Percentiles rank a stretch among this genome's conserved stretches.
phyloP scores from a whole-genome alignment of 2,888 invertebrate species.

The Steinernema scapterisci region DNA sequence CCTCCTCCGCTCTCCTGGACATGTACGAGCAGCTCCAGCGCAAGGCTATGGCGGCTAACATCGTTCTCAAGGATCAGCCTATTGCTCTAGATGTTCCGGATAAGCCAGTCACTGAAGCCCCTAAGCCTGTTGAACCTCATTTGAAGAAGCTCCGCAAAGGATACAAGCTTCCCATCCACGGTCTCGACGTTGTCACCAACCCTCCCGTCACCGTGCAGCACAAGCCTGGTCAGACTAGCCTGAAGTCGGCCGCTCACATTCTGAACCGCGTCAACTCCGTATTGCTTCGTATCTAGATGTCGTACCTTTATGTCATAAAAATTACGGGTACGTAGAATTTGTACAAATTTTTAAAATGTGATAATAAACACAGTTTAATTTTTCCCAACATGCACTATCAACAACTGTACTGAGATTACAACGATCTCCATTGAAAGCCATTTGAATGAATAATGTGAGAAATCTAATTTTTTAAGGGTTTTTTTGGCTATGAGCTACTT shows the following conservation, averaged over 20 bases:
- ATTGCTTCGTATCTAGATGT: conserved; percentile 2
- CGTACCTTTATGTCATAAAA: background rate
- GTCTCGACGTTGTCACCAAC: conserved; percentile 1
- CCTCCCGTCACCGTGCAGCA: conserved; percentile 1
- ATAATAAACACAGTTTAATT: too few relatives aligned
- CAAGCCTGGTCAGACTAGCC: background rate
- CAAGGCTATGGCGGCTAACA: background rate
- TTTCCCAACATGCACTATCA: too few relatives aligned
- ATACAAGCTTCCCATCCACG: conserved; percentile 24
- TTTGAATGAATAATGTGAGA: too few relatives aligned
- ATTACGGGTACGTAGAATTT: background rate
- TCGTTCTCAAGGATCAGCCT: background rate
- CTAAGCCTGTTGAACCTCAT: background rate
- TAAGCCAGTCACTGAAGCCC: background rate
- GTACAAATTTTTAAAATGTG: too few relatives aligned
- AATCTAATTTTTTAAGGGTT: too few relatives aligned
- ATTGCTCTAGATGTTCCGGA: background rate
- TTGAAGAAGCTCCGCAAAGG: conserved; percentile 1
- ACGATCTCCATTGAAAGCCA: too few relatives aligned
- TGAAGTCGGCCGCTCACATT: background rate
- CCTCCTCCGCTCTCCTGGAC: background rate
- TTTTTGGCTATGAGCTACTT: too few relatives aligned
- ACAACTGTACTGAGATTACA: too few relatives aligned
- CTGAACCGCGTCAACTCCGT: conserved; percentile 16
- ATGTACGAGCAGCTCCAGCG: background rate